Evolutionary conservation across 2,888 invertebrate genomes (phyloP).

Genomic region (Aproaerema taeniolella): DNA sequence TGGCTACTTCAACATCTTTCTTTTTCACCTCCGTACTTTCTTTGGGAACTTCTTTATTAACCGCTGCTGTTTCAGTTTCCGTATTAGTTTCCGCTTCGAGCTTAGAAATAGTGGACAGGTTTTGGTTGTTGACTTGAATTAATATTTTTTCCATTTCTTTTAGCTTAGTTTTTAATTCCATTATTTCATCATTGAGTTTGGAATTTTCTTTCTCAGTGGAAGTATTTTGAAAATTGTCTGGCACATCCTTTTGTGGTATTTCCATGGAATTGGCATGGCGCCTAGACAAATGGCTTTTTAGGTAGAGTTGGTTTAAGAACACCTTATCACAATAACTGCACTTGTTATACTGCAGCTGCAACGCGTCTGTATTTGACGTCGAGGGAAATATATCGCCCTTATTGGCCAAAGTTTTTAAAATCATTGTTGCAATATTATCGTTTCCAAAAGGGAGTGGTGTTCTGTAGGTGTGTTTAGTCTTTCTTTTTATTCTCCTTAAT

Average conservation of each 20-base stretch:
- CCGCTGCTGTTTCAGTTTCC: constrained; percentile 12
- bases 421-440: constrained; percentile 67
- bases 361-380: constrained; percentile 38
- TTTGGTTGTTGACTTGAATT: constrained; percentile 17
- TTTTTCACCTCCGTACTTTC: constrained; percentile 28
- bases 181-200: constrained; percentile 71
- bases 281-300: constrained; percentile 79
- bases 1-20: constrained; percentile 53
- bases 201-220: constrained; percentile 69
- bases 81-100: constrained; percentile 4
- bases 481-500: constrained; percentile 69
- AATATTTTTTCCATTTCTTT: constrained; percentile 61
- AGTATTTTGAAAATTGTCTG: constrained; percentile 23
- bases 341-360: constrained; percentile 71
- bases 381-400: constrained; percentile 51
- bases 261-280: constrained; percentile 67
- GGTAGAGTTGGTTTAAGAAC: constrained; percentile 80
- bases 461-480: constrained; percentile 49
- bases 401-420: constrained; percentile 57
- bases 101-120: background rate
- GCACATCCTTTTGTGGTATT: constrained; percentile 44
- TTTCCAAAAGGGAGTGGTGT: constrained; percentile 54
- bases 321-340: constrained; percentile 82
- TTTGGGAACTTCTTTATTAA: constrained; percentile 9
- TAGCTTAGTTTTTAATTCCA: constrained; percentile 63